These are phyloP conservation scores for Catonia carolina DNA, from an alignment of 2,888 invertebrate genomes.

Conservation along the genomic window DNA sequence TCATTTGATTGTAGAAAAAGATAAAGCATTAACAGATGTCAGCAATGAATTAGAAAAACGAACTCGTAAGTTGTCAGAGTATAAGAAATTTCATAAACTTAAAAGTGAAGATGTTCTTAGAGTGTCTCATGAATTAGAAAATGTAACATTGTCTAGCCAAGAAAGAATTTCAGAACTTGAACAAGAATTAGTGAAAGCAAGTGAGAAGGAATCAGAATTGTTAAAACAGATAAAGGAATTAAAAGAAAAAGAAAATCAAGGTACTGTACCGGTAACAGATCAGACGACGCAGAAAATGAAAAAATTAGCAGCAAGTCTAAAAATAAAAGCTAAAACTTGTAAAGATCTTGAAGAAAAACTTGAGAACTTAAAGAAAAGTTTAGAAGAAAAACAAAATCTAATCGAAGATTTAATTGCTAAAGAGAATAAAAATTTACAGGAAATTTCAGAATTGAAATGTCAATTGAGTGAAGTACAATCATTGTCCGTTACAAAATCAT, in stretches of 20 bases:
- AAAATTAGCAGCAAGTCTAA: conserved; percentile 67
- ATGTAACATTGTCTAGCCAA: conserved; percentile 11
- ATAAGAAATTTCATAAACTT: conserved; percentile 24
- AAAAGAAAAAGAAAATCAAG: neutral
- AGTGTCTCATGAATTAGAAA: conserved; percentile 22
- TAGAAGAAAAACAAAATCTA: conserved; percentile 4
- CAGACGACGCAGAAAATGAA: conserved; percentile 42
- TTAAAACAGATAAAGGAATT: conserved; percentile 9
- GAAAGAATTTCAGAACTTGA: conserved; percentile 16
- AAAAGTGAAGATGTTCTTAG: conserved; percentile 26
- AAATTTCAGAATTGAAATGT: conserved; percentile 14
- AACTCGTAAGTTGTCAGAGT: conserved; percentile 21
- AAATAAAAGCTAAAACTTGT: conserved; percentile 61
- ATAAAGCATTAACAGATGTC: conserved; percentile 53
- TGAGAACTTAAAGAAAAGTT: conserved; percentile 16
- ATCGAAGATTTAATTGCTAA: conserved; percentile 6
- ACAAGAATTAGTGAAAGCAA: neutral
- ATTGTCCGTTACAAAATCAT: too few species aligned
- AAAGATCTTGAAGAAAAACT: conserved; percentile 52
- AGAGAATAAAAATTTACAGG: conserved; percentile 14
- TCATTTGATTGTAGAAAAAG: conserved; percentile 59
- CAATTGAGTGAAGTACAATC: too few species aligned
- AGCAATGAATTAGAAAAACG: conserved; percentile 6
- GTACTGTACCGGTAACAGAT: neutral
- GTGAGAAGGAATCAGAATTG: conserved; percentile 7